Evolutionary conservation across 2,888 invertebrate species (phyloP), one percentile per base, ranked within the genome.

Genomic region (Thymelicus acteon): DNA sequence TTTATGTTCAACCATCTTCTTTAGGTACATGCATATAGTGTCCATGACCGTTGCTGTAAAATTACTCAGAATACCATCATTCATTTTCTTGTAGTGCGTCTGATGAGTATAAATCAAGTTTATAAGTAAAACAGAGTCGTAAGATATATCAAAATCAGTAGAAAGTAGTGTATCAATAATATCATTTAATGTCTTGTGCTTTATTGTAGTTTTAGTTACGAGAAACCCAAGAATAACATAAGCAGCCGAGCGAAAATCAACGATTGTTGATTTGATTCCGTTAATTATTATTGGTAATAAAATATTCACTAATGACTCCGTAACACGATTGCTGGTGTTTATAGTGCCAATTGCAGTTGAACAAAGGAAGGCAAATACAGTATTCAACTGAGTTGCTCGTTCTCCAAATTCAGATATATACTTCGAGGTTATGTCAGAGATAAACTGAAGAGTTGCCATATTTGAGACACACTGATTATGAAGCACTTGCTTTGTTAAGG

Each of bases 361-460:
- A 65, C 97, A 96, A 83, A 97, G 98, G 87, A 98, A 98, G 8
- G 96, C 96, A 81, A 97, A 96, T 2, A 97, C 94, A 0, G 97
- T 96, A 67, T 95, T 96, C 10, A 97, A 87, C 52, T 95, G 91
- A 52, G 93, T 87, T 0, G 96, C 95, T 72, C 95, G 91, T 4
- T 94, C 89, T 0, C 93, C 94, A 83, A 95, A 95, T 73, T 94
- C 94, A 66, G 95, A 94, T 0, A 97, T 94, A 84, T 91, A 91
- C 72, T 87, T 89, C 13, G 85, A 67, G 1, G 87, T 86, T 19
- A 73, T 81, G 60, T 82, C 88, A 0, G 87, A 82, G 61, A 92
- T 87, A 66, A 91, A 91, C 39, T 84, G 77, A 63, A 93, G 79
- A 1, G 85, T 85, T 8, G 84, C 81, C 0, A 79, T 95, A 31